Conservation (phyloP, 2,888 invertebrate genomes). For the Aphidius colemani region DNA sequence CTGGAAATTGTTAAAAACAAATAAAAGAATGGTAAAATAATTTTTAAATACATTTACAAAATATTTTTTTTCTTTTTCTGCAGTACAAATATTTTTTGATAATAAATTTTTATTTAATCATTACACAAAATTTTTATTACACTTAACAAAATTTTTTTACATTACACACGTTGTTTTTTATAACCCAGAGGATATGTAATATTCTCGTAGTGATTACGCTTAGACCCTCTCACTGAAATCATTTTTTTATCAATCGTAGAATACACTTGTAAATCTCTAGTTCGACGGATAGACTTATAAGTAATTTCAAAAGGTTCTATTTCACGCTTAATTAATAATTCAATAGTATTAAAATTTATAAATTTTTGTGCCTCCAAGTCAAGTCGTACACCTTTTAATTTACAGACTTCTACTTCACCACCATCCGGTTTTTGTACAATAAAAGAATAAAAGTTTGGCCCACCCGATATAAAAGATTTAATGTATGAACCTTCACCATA, state of each 20-base stretch:
- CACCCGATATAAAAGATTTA: constrained; percentile 13
- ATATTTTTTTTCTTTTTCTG: too few species aligned
- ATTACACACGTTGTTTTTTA: too few species aligned
- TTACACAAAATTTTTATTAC: too few species aligned
- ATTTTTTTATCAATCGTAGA: not conserved
- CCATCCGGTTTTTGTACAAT: constrained; percentile 4
- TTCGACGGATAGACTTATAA: constrained; percentile 5
- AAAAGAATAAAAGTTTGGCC: constrained; percentile 14
- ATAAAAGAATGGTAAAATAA: too few species aligned
- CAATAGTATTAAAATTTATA: too few species aligned
- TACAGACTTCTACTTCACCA: not conserved
- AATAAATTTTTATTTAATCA: too few species aligned
- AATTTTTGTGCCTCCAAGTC: not conserved
- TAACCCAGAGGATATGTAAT: too few species aligned
- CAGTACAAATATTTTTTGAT: too few species aligned
- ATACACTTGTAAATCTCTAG: not conserved
- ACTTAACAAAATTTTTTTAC: too few species aligned
- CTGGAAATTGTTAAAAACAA: too few species aligned
- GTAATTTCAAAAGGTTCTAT: not conserved
- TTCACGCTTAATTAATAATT: not conserved
- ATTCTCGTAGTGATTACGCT: too few species aligned
- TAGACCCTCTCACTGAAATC: not conserved
- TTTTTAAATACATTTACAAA: too few species aligned
- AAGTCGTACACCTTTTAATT: constrained; percentile 7
- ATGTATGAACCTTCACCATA: constrained; percentile 17